These are phyloP conservation scores for Polyploca ridens DNA, from an alignment of 2,888 invertebrate genomes.

Conservation along the genomic window DNA sequence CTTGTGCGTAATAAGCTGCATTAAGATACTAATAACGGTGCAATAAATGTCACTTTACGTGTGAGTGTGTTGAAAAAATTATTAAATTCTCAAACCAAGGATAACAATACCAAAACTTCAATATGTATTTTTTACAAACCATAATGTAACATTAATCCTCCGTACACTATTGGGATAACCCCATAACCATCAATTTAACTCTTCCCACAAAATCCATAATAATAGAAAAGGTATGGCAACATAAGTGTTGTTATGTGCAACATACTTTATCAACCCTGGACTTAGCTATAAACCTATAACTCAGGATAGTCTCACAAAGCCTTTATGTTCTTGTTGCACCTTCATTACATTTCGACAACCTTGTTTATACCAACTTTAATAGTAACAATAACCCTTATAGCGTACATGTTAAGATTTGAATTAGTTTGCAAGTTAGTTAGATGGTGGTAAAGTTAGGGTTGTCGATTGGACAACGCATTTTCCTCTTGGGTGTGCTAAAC, in stretches of 20 bases:
- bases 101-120: no score
- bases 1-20: no score
- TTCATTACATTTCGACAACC: slow-evolving; percentile 35
- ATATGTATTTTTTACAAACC: no score
- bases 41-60: no score
- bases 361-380: background rate
- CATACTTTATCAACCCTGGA: slow-evolving; percentile 16
- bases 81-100: no score
- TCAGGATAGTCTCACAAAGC: slow-evolving; percentile 45
- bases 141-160: no score
- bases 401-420: slow-evolving; percentile 13
- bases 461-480: slow-evolving; percentile 47
- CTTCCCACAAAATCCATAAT: background rate
- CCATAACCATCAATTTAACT: background rate
- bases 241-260: slow-evolving; percentile 11
- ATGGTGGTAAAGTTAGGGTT: slow-evolving; percentile 29
- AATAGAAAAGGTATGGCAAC: slow-evolving; percentile 1
- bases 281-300: slow-evolving; percentile 45
- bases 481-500: slow-evolving; percentile 42
- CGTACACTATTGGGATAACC: background rate
- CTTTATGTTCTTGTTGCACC: slow-evolving; percentile 45
- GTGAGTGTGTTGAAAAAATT: no score
- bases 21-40: no score
- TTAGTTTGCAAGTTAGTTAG: slow-evolving; percentile 13
- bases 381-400: slow-evolving; percentile 15